A percentile compares a stretch with the other conserved stretches of the same genome.
Conservation (phyloP, 2,888 invertebrate species). For the Cephus rjabovi region DNA sequence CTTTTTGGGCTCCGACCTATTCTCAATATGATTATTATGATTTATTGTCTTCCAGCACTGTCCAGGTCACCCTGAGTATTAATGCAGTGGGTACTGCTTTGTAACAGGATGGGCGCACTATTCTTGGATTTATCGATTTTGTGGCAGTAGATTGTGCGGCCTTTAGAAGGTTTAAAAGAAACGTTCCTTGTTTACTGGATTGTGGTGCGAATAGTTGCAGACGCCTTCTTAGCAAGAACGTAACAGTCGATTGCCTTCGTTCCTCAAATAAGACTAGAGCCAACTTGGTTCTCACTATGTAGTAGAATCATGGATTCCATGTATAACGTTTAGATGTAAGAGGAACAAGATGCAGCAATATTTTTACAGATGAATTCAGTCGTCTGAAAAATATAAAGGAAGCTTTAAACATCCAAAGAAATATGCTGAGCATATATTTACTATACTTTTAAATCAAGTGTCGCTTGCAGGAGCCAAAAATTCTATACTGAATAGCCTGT, state of each 20-base stretch:
- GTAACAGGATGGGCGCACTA: not conserved
- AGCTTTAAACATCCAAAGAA: not conserved
- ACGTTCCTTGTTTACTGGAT: not conserved
- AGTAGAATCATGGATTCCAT: not conserved
- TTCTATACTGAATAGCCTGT: not conserved
- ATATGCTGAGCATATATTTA: not conserved
- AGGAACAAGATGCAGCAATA: not conserved
- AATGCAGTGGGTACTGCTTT: not conserved
- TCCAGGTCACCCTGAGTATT: not conserved
- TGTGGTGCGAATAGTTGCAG: not conserved
- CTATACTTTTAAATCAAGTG: not conserved
- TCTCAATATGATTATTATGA: not conserved
- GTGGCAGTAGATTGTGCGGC: not conserved
- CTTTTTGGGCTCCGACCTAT: not conserved
- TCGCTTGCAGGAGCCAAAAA: not conserved
- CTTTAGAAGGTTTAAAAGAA: not conserved
- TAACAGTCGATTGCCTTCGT: not conserved
- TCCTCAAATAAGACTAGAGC: not conserved
- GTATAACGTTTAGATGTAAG: not conserved
- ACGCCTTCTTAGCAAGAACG: not conserved
- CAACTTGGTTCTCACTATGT: not conserved
- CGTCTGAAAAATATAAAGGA: not conserved
- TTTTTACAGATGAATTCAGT: not conserved
- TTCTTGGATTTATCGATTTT: not conserved
- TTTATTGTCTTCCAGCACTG: not conserved